Percentiles rank a stretch among this genome's conserved stretches.
phyloP scores from a whole-genome alignment of 2,113 vertebrate species.

The Clinocottus analis region DNA sequence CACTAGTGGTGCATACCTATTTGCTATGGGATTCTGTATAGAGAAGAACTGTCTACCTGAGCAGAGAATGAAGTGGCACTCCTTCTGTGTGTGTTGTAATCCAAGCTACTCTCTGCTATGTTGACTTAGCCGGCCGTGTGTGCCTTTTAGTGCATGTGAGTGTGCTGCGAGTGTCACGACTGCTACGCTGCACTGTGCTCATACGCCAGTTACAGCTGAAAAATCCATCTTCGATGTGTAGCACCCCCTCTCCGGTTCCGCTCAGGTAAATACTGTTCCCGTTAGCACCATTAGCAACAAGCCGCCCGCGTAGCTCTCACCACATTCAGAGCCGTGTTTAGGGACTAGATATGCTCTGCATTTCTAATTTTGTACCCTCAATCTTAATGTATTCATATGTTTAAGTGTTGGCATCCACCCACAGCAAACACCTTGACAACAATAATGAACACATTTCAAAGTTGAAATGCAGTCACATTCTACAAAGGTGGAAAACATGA shows the following conservation, averaged over 20 bases:
- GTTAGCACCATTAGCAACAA: not conserved
- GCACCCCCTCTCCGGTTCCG: not conserved
- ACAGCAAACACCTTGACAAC: not conserved
- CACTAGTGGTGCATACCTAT: too few species aligned
- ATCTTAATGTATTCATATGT: not conserved
- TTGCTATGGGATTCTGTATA: too few species aligned
- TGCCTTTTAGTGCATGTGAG: not conserved
- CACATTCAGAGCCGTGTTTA: not conserved
- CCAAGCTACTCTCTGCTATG: not conserved
- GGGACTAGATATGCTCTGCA: not conserved
- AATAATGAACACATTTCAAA: slow-evolving; percentile 1
- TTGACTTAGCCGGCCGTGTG: not conserved
- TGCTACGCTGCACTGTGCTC: not conserved
- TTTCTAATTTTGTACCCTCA: not conserved
- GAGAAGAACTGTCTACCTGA: not conserved
- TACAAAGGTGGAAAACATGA: not conserved
- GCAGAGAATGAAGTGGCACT: not conserved
- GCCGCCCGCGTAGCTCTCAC: not conserved
- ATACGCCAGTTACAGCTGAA: not conserved
- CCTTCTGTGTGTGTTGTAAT: not conserved
- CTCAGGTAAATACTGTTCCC: not conserved
- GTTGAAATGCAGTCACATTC: not conserved
- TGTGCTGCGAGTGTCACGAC: not conserved
- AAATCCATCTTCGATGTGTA: not conserved
- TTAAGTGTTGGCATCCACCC: not conserved